Evolutionary conservation across 2,113 vertebrate genomes (phyloP).

Genomic region (Zeus faber): DNA sequence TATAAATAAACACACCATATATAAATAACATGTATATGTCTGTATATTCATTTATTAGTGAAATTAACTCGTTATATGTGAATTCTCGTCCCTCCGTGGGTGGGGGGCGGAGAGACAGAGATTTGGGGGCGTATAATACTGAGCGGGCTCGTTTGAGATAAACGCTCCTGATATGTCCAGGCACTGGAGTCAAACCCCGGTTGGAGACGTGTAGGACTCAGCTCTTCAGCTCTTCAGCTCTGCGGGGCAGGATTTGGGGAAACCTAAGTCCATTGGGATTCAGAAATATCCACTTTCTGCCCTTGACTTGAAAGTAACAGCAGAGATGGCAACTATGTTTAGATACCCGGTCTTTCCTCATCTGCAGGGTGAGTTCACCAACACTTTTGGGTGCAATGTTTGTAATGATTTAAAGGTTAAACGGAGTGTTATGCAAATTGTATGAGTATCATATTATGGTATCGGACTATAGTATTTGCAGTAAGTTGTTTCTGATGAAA

Average conservation of each 20-base stretch:
- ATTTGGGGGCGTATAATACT: neutral
- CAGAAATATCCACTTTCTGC: slow-evolving; percentile 1
- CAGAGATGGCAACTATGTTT: slow-evolving; percentile 68
- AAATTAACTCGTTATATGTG: neutral
- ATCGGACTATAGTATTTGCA: too few species aligned
- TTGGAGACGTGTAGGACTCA: slow-evolving; percentile 38
- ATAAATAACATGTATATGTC: too few species aligned
- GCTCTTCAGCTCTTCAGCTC: slow-evolving; percentile 25
- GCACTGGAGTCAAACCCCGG: slow-evolving; percentile 49
- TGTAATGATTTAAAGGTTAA: too few species aligned
- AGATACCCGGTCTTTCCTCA: slow-evolving; percentile 69
- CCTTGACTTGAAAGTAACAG: slow-evolving; percentile 27
- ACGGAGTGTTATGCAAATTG: too few species aligned
- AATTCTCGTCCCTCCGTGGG: neutral
- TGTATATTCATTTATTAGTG: too few species aligned
- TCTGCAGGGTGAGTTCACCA: slow-evolving; percentile 70
- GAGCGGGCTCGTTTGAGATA: slow-evolving; percentile 26
- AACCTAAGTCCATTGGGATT: too few species aligned
- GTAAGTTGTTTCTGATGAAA: too few species aligned
- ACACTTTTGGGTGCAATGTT: too few species aligned
- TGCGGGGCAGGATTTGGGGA: too few species aligned
- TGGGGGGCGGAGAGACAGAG: neutral
- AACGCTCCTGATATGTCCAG: slow-evolving; percentile 8
- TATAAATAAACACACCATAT: too few species aligned
- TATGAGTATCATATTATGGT: neutral